Evolutionary conservation across 2,113 vertebrate genomes (phyloP).

Genomic region (Tychaedon coryphoeus): DNA sequence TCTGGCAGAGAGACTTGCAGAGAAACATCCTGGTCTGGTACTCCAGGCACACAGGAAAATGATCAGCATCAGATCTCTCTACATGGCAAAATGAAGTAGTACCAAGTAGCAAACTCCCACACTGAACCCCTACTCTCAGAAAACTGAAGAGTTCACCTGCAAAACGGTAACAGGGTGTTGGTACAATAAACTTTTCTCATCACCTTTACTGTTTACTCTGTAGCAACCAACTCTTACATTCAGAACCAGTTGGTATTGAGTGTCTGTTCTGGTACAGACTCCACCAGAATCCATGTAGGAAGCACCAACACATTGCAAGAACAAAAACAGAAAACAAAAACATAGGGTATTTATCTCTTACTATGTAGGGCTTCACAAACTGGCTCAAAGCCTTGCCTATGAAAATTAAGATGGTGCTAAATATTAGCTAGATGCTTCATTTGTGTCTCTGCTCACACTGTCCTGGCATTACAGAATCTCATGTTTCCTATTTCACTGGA

Average conservation of each 20-base stretch:
- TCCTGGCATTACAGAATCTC: background rate
- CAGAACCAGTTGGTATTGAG: background rate
- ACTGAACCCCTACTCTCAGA: background rate
- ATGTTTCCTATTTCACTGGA: background rate
- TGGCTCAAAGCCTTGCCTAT: background rate
- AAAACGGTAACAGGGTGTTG: background rate
- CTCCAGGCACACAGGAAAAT: rapidly evolving
- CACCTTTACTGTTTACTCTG: background rate
- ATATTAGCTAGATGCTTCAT: background rate
- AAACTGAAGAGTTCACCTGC: background rate
- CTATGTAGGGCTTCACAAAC: background rate
- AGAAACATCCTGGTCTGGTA: background rate
- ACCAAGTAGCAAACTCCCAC: background rate
- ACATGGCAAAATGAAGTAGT: background rate
- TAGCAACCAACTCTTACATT: background rate
- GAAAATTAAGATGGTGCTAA: background rate
- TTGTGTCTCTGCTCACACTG: background rate
- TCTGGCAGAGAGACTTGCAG: background rate
- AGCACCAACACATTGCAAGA: background rate
- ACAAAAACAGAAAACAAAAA: background rate
- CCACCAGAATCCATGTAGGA: background rate
- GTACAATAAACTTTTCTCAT: background rate
- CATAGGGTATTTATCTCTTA: background rate
- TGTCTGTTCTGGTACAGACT: background rate
- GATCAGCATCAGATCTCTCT: background rate